Evolutionary conservation across 2,888 invertebrate species (phyloP), one percentile per base, ranked within the genome.

Genomic region (Rhodophaea formosa): DNA sequence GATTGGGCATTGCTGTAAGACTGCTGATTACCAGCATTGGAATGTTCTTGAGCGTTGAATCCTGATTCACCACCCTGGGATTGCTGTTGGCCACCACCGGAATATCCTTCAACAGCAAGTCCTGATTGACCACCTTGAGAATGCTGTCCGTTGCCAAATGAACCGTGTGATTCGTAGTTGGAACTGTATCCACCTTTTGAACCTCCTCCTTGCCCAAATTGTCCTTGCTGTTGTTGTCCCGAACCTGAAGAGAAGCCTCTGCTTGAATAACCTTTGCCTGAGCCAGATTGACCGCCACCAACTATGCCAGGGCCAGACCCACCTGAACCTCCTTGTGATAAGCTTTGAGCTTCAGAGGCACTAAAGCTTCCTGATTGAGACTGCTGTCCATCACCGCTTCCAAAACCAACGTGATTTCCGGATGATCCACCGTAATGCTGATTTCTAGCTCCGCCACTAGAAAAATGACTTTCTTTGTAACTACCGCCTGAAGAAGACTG

Each of bases 401-500:
- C 35, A 7, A 39, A 58, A 10, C 52, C 47, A 51, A n/a, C 51
- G 30, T 43, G 53, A 42, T 43, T 56, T n/a, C 35, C 16, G 17
- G 17, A 35, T 1, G 58, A 58, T 17, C 47, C 56, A 23, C 51
- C 58, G 10, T 46, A 16, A 8, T 53, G 35, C 8, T 32, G 32
- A 3, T 39, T n/a, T n/a, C 30, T 10, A 10, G 62, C 63, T 10
- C 67, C 69, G 1, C 64, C 68, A 23, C 62, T 70, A 0, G 73
- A 69, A 32, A 61, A 68, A 10, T 72, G 75, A 7, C 75, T 72
- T 63, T 77, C 74, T 56, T 77, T 72, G 30, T 62, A 74, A 35
- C 66, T 64, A 29, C 64, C 58, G 8, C 46, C 14, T 49, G 63
- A 58, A 45, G 63, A 57, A 57, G 66, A 30, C 12, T 57, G 57